phyloP scores from a whole-genome alignment of 2,888 invertebrate genomes.

The Heliothis peltigera region DNA sequence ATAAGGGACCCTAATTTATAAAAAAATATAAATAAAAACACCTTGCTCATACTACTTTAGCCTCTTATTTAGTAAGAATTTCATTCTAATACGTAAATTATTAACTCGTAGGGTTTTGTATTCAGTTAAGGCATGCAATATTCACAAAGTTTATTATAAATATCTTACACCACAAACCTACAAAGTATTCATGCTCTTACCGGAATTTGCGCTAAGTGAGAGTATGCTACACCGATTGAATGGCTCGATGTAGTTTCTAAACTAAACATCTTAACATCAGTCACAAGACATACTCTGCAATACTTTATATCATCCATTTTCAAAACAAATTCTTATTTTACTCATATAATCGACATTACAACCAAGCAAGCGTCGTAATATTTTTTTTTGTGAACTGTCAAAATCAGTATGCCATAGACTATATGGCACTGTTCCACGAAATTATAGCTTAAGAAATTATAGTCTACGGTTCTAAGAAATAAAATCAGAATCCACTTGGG shows the following conservation, averaged over 20 bases:
- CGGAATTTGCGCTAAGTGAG: slow-evolving; percentile 54
- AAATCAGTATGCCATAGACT: neutral
- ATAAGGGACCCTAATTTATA: no score
- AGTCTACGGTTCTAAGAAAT: no score
- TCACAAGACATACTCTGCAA: slow-evolving; percentile 64
- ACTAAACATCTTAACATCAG: slow-evolving; percentile 62
- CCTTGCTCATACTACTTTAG: no score
- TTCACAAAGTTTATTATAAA: neutral
- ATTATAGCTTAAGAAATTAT: no score
- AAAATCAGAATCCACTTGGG: no score
- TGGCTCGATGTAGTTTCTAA: slow-evolving; percentile 46
- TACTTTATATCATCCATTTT: slow-evolving; percentile 60
- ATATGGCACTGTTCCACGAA: neutral
- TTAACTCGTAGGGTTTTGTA: neutral
- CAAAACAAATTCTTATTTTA: neutral
- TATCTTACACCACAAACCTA: neutral
- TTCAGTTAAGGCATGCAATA: neutral
- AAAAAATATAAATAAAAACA: no score
- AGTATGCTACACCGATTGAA: slow-evolving; percentile 52
- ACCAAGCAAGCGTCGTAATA: neutral
- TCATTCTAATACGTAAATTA: no score
- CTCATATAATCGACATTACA: neutral
- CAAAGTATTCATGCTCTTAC: slow-evolving; percentile 38
- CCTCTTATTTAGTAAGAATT: no score
- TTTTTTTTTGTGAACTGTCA: no score